phyloP scores from a whole-genome alignment of 2,888 invertebrate species.

The Leucophenga montana region DNA sequence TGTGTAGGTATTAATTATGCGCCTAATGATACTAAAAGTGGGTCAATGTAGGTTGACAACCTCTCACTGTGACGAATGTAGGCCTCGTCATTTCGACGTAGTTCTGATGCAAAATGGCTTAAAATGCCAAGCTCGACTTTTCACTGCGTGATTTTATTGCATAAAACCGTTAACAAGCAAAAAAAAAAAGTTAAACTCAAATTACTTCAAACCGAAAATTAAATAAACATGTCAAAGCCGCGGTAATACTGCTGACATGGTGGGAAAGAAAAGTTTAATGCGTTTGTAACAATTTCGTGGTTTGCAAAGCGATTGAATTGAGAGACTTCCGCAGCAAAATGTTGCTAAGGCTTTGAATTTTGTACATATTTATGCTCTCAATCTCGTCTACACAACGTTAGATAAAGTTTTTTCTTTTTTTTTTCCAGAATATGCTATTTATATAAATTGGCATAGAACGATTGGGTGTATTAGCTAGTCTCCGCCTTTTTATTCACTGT shows the following conservation, averaged over 20 bases:
- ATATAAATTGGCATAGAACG: too few relatives aligned
- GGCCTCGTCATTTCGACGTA: slow-evolving; percentile 5
- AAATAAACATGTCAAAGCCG: slow-evolving; percentile 14
- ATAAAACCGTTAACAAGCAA: slow-evolving; percentile 4
- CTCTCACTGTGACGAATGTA: slow-evolving; percentile 35
- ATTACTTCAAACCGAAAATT: neutral
- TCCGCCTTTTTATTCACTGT: too few relatives aligned
- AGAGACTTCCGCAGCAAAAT: too few relatives aligned
- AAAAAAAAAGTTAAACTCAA: too few relatives aligned
- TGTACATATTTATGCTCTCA: slow-evolving; percentile 64
- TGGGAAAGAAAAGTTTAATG: slow-evolving; percentile 7
- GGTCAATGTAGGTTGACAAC: slow-evolving; percentile 65
- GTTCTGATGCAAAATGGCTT: slow-evolving; percentile 2
- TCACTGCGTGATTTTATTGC: neutral
- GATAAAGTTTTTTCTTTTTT: slow-evolving; percentile 53
- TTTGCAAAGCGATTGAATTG: neutral
- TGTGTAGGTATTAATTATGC: slow-evolving; percentile 48
- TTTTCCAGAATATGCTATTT: neutral
- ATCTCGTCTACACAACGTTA: slow-evolving; percentile 11
- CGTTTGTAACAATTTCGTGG: slow-evolving; percentile 1
- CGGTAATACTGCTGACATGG: neutral
- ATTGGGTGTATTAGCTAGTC: too few relatives aligned
- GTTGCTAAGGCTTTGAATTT: slow-evolving; percentile 49
- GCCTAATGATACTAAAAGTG: slow-evolving; percentile 42
- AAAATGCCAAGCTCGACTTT: slow-evolving; percentile 1